Evolutionary conservation across 2,797 vertebrate genomes (phyloP).

Genomic region (Periophthalmus magnuspinnatus): DNA sequence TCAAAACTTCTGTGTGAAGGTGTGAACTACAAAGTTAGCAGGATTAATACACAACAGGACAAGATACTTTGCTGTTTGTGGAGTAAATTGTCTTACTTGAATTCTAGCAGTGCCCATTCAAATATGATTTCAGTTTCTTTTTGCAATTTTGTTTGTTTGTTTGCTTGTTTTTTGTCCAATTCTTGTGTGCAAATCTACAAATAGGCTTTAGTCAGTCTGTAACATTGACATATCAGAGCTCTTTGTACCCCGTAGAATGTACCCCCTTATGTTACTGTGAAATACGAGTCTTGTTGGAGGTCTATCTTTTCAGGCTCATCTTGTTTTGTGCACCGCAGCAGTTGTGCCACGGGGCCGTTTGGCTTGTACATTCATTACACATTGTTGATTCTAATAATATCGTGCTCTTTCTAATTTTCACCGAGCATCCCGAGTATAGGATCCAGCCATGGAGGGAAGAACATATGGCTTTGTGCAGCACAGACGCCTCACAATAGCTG

Average conservation of each 20-base stretch:
- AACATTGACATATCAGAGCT: background rate
- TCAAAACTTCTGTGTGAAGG: too few relatives aligned
- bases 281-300: background rate
- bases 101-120: too few relatives aligned
- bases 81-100: too few relatives aligned
- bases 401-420: constrained; percentile 19
- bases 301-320: background rate
- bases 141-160: too few relatives aligned
- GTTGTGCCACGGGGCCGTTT: constrained; percentile 2
- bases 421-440: background rate
- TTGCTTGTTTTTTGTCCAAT: too few relatives aligned
- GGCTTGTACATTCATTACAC: constrained; percentile 10
- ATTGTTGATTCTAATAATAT: constrained; percentile 17
- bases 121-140: too few relatives aligned
- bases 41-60: too few relatives aligned
- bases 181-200: too few relatives aligned
- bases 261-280: background rate
- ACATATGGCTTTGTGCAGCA: constrained; percentile 28
- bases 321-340: constrained; percentile 15
- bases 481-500: constrained; percentile 39
- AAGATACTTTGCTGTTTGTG: too few relatives aligned
- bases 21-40: too few relatives aligned
- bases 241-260: background rate
- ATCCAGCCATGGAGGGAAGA: constrained; percentile 31
- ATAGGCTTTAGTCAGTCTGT: background rate